These are phyloP conservation scores for Sebastes kiyomatsui DNA, from an alignment of 2,797 vertebrate species.

Conservation along the genomic window DNA sequence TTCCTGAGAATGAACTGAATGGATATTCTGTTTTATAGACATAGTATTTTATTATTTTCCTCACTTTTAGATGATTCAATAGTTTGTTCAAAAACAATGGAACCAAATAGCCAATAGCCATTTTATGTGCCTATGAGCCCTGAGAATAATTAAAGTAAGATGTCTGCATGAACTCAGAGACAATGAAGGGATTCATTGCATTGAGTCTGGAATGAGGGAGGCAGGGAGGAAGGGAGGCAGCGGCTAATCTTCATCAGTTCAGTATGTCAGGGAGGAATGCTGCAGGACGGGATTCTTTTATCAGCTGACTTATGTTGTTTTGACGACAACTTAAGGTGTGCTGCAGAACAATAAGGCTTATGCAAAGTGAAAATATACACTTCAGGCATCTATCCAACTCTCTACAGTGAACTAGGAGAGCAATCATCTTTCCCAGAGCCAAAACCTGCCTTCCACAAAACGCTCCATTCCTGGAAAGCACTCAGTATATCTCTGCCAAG, in stretches of 20 bases:
- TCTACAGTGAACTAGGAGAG: background rate
- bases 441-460: background rate
- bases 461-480: background rate
- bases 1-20: too few species aligned
- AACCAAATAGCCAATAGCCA: background rate
- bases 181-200: constrained; percentile 7
- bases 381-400: background rate
- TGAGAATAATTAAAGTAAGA: background rate
- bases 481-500: background rate
- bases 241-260: constrained; percentile 11
- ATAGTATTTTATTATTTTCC: background rate
- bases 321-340: background rate
- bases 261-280: constrained; percentile 53
- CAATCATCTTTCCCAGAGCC: background rate
- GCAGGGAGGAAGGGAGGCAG: constrained; percentile 2
- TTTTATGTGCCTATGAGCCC: too few species aligned
- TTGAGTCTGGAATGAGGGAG: constrained; percentile 22
- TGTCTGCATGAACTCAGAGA: background rate
- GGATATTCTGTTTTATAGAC: background rate
- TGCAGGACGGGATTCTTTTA: background rate
- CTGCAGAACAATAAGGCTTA: background rate
- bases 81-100: too few species aligned
- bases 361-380: background rate
- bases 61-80: too few species aligned
- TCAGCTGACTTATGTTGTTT: constrained; percentile 24